Percentiles rank a stretch among this genome's conserved stretches.
These are phyloP conservation scores for Bombylius major DNA, from an alignment of 2,888 invertebrate genomes.

Conservation along the genomic window DNA sequence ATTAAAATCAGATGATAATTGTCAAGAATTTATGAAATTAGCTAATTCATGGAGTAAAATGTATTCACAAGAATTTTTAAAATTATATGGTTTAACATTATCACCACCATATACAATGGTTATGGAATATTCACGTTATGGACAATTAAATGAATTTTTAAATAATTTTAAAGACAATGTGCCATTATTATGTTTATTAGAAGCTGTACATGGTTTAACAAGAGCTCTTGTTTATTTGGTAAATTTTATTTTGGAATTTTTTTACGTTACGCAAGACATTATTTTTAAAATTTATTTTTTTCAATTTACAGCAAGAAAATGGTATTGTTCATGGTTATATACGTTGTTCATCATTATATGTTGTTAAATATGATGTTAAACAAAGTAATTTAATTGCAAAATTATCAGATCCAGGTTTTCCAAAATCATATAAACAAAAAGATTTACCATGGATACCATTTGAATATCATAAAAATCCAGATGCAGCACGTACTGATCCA, in stretches of 20 bases:
- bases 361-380: conserved; percentile 55
- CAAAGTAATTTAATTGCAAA: conserved; percentile 58
- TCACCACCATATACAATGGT: conserved; percentile 68
- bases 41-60: conserved; percentile 68
- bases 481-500: conserved; percentile 49
- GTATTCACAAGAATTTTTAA: conserved; percentile 61
- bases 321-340: conserved; percentile 75
- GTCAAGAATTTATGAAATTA: conserved; percentile 65
- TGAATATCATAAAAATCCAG: conserved; percentile 61
- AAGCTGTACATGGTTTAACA: conserved; percentile 68
- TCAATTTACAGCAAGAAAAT: conserved; percentile 50
- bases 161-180: conserved; percentile 40
- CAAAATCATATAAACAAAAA: conserved; percentile 42
- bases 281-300: neutral
- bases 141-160: conserved; percentile 53
- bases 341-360: conserved; percentile 66
- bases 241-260: conserved; percentile 20
- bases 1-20: conserved; percentile 50
- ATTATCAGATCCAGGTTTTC: conserved; percentile 70
- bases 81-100: conserved; percentile 64
- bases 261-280: neutral
- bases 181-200: conserved; percentile 60
- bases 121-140: conserved; percentile 64
- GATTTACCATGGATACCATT: conserved; percentile 85
- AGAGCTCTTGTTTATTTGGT: conserved; percentile 79